phyloP scores from a whole-genome alignment of 2,797 vertebrate genomes.

The Enteromius anoplus region DNA sequence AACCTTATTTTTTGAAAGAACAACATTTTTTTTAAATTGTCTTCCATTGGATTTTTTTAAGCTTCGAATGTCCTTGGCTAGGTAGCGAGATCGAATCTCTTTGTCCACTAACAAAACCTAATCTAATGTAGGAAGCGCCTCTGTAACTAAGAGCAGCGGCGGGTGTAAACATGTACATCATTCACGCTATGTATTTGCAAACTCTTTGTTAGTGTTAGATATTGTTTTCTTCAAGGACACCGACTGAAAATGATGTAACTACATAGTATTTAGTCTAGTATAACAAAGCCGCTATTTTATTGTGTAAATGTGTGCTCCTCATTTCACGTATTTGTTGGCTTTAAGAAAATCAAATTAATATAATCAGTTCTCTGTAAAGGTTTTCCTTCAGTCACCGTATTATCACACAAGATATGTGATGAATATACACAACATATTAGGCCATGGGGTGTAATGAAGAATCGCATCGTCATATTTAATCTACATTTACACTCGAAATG shows the following conservation, averaged over 20 bases:
- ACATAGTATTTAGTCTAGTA: slow-evolving; percentile 41
- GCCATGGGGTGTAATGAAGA: not conserved
- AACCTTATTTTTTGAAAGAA: slow-evolving; percentile 66
- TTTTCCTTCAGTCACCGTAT: not conserved
- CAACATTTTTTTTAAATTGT: slow-evolving; percentile 72
- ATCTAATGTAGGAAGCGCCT: slow-evolving; percentile 69
- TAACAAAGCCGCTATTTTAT: slow-evolving; percentile 4
- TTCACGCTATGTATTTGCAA: slow-evolving; percentile 63
- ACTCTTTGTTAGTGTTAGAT: slow-evolving; percentile 51
- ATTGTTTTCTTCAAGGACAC: slow-evolving; percentile 54
- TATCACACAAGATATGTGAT: slow-evolving; percentile 3
- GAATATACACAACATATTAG: not conserved
- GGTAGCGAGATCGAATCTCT: slow-evolving; percentile 57
- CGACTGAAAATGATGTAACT: slow-evolving; percentile 49
- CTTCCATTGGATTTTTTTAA: slow-evolving; percentile 70
- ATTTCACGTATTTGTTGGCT: slow-evolving; percentile 39
- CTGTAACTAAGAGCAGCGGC: slow-evolving; percentile 66
- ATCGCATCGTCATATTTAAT: not conserved
- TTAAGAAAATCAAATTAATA: slow-evolving; percentile 29
- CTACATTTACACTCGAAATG: not conserved
- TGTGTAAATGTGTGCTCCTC: slow-evolving; percentile 33
- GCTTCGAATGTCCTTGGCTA: slow-evolving; percentile 62
- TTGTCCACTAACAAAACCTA: slow-evolving; percentile 73
- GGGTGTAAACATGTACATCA: slow-evolving; percentile 56
- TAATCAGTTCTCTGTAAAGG: slow-evolving; percentile 5